Evolutionary conservation across 1,140 invertebrate species (phyloP), one percentile per base, ranked within the genome.

Genomic region (Rhagoletis zephyria): DNA sequence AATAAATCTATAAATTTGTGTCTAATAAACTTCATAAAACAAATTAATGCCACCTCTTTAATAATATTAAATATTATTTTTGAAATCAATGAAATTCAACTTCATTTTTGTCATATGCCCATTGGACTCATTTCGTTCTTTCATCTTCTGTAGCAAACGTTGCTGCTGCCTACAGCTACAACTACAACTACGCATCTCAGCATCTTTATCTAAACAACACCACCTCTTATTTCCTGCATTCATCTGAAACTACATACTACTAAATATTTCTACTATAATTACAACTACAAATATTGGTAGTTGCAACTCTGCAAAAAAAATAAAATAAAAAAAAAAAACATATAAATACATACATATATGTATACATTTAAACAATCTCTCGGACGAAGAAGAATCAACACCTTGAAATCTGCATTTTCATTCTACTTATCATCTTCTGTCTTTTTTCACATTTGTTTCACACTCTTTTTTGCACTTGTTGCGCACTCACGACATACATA

Each of bases 51-150:
- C 30, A 30, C 30, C 30, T 30, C 30, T 30, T 30, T 30, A 30
- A 30, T 30, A 30, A 0, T 30, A 30, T 30, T 30, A 30, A 30
- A 7, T 7, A 6, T 70, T 19, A 56, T 56, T 81, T 81, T 9
- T 40, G 5, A 67, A 67, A 19, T 56, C 45, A 81, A 4, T 16
- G 4, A n/a, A 16, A 16, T 30, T 30, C 61, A 9, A 63, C 61
- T 63, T 63, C 61, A 30, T n/a, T 63, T 63, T 63, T 63, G 12
- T 14, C 61, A 63, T 81, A 56, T n/a, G n/a, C 48, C 74, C 51
- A 81, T 81, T 81, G 74, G 48, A 81, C 74, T 81, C 48, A 81
- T 81, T 81, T 81, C 74, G 74, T 81, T 81, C 74, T 81, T 56
- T 81, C 74, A 81, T 81, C 48, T 81, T 81, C 74, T 81, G 74